A percentile compares a stretch with the other conserved stretches of the same genome.
phyloP scores from a whole-genome alignment of 1,140 invertebrate species.

The Fopius arisanus region DNA sequence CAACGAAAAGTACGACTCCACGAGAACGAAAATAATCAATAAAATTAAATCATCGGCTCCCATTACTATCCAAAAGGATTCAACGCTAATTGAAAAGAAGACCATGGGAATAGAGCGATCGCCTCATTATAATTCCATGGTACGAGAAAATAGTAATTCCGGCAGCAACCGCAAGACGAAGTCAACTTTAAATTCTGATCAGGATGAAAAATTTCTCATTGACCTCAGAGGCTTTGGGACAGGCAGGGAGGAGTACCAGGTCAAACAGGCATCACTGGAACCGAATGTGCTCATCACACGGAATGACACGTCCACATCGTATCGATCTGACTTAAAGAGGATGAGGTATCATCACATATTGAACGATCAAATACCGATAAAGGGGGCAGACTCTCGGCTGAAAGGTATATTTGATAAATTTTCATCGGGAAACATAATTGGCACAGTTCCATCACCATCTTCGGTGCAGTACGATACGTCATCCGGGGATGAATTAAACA shows the following conservation, averaged over 20 bases:
- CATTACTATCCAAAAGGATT: neutral
- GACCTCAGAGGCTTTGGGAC: neutral
- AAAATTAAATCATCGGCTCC: constrained; percentile 26
- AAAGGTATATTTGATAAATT: neutral
- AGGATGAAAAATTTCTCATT: neutral
- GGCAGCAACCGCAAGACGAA: neutral
- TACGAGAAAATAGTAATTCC: neutral
- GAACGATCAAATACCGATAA: neutral
- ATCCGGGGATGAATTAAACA: neutral
- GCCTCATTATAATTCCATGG: constrained; percentile 22
- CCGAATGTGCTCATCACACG: neutral
- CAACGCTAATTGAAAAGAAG: constrained; percentile 18
- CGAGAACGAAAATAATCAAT: neutral
- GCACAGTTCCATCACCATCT: neutral
- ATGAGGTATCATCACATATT: neutral
- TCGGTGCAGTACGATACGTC: neutral
- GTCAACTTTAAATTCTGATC: neutral
- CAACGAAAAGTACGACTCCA: neutral
- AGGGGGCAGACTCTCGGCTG: neutral
- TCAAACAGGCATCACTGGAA: neutral
- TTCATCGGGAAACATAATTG: neutral
- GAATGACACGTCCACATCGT: neutral
- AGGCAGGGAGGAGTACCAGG: neutral
- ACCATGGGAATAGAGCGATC: neutral
- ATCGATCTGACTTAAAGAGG: constrained; percentile 1